Conservation (phyloP, 2,113 vertebrate genomes). For the Sporophila hypoxantha region DNA sequence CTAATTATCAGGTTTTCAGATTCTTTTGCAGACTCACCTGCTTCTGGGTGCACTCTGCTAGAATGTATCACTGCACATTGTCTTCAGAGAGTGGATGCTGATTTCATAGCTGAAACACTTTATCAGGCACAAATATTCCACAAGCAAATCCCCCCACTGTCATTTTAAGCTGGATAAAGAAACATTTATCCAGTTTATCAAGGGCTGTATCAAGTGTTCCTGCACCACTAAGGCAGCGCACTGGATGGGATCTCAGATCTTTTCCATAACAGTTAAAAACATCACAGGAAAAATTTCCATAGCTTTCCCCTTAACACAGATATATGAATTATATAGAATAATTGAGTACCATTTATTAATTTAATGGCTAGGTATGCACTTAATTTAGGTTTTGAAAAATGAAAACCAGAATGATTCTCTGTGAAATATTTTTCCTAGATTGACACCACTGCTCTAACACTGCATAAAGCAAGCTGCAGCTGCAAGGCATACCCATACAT, state of each 20-base stretch:
- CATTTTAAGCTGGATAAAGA: not conserved
- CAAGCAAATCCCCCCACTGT: not conserved
- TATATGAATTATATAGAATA: not conserved
- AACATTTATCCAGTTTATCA: not conserved
- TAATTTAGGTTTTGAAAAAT: not conserved
- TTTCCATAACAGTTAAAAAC: not conserved
- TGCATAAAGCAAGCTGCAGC: not conserved
- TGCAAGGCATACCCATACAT: not conserved
- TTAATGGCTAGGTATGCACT: not conserved
- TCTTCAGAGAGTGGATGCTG: not conserved
- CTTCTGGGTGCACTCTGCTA: not conserved
- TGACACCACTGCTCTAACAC: not conserved
- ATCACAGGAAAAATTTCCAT: not conserved
- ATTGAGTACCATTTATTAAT: not conserved
- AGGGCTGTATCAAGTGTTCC: not conserved
- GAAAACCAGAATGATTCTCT: not conserved
- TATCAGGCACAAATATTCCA: not conserved
- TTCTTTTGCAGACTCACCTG: not conserved
- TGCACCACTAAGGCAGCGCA: not conserved
- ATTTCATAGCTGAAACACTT: accelerated
- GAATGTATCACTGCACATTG: not conserved
- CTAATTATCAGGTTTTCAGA: not conserved
- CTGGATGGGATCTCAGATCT: not conserved
- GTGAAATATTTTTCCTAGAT: not conserved
- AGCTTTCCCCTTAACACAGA: not conserved